A percentile compares a stretch with the other conserved stretches of the same genome.
Conservation (phyloP, 1,140 invertebrate species). For the Latrodectus geometricus region DNA sequence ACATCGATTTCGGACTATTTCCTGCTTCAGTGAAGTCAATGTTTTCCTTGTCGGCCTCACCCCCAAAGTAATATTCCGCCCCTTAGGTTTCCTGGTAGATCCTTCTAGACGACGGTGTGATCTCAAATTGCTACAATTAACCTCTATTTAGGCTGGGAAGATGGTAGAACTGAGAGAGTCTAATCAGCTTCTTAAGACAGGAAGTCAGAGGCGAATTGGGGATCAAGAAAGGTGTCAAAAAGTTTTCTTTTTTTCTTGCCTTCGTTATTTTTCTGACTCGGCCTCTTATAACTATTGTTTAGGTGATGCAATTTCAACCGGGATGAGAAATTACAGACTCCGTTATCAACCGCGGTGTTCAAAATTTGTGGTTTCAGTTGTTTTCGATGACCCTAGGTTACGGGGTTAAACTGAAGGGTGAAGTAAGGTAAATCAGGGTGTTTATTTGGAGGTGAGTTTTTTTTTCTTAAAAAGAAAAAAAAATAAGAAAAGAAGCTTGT, state of each 20-base stretch:
- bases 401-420: constrained; percentile 40
- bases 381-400: not conserved
- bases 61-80: not conserved
- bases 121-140: constrained; percentile 49
- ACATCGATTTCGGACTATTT: constrained; percentile 4
- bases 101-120: constrained; percentile 7
- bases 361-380: not conserved
- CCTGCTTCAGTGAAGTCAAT: not conserved
- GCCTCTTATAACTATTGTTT: not conserved
- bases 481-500: not conserved
- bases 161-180: not conserved
- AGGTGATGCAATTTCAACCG: not conserved
- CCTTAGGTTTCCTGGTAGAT: not conserved
- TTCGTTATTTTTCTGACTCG: too few species aligned
- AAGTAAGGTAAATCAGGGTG: not conserved
- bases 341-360: too few species aligned
- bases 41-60: not conserved
- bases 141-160: constrained; percentile 19
- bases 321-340: constrained; percentile 14
- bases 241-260: constrained; percentile 8
- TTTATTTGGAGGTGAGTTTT: not conserved
- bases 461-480: not conserved
- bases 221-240: constrained; percentile 34
- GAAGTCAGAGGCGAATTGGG: constrained; percentile 33
- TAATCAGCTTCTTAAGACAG: constrained; percentile 44